phyloP scores from a whole-genome alignment of 92 coral and sea anemone genomes.

The Zoanthus gigantus region DNA sequence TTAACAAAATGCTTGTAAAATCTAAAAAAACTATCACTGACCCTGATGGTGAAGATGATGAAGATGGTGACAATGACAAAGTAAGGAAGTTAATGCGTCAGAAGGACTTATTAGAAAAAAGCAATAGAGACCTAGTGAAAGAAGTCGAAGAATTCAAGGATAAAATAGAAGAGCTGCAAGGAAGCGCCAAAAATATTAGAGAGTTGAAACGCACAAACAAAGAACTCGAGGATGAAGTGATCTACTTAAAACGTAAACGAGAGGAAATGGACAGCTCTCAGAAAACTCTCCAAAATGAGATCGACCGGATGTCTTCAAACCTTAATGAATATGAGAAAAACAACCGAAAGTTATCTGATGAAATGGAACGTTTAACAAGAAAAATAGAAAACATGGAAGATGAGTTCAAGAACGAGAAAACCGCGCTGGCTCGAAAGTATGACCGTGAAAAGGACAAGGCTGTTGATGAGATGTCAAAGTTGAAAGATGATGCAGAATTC shows the following conservation, averaged over 20 bases:
- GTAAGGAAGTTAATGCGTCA: constrained; percentile 34
- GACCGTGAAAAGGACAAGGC: constrained; percentile 76
- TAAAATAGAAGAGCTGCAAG: constrained; percentile 73
- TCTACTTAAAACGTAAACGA: constrained; percentile 74
- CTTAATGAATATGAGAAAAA: constrained; percentile 80
- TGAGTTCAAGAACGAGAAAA: constrained; percentile 75
- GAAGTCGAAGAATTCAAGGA: constrained; percentile 78
- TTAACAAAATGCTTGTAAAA: constrained; percentile 69
- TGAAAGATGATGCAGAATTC: constrained; percentile 68
- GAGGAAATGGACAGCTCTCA: constrained; percentile 81
- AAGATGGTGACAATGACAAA: constrained; percentile 6
- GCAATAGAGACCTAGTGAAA: constrained; percentile 59
- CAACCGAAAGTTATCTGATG: constrained; percentile 74
- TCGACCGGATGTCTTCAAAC: constrained; percentile 74
- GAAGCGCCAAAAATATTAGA: constrained; percentile 68
- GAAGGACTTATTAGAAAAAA: constrained; percentile 54
- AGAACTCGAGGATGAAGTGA: constrained; percentile 79
- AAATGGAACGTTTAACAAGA: constrained; percentile 72
- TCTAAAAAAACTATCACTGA: constrained; percentile 34
- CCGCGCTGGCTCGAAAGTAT: constrained; percentile 47
- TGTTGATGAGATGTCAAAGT: constrained; percentile 69
- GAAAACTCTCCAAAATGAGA: constrained; percentile 74
- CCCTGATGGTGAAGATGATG: constrained; percentile 36
- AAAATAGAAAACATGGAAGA: constrained; percentile 83
- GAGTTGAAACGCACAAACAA: constrained; percentile 73